These are phyloP conservation scores for Muntiacus muntjak DNA, from an alignment of 2,113 vertebrate genomes.

Conservation along the genomic window DNA sequence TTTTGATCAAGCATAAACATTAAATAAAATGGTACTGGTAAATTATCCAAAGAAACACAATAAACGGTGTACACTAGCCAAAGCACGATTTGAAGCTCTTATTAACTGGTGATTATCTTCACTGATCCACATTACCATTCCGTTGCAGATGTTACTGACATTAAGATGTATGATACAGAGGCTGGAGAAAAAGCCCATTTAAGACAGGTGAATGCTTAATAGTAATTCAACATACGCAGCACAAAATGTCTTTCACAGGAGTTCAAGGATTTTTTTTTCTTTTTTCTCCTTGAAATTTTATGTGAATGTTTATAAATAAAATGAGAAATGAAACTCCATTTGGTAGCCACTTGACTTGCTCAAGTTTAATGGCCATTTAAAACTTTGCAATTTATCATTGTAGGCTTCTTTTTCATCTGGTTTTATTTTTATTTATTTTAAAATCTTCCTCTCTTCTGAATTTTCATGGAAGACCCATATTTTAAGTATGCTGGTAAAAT, in stretches of 20 bases:
- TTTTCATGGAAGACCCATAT: constrained; percentile 38
- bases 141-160: constrained; percentile 77
- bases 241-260: constrained; percentile 71
- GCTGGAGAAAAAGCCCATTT: constrained; percentile 70
- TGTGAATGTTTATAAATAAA: constrained; percentile 75
- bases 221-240: constrained; percentile 68
- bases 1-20: constrained; percentile 62
- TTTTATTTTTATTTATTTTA: constrained; percentile 52
- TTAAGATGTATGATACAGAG: constrained; percentile 74
- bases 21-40: constrained; percentile 70
- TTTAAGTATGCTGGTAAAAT: constrained; percentile 60
- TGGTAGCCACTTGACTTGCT: constrained; percentile 76
- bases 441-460: constrained; percentile 31
- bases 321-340: constrained; percentile 74
- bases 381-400: constrained; percentile 72
- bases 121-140: constrained; percentile 75
- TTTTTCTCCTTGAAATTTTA: constrained; percentile 69
- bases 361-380: constrained; percentile 70
- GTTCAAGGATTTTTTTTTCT: constrained; percentile 70
- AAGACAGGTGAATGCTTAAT: constrained; percentile 79
- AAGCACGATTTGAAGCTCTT: constrained; percentile 62
- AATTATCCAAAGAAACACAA: constrained; percentile 69
- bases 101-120: constrained; percentile 79
- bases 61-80: constrained; percentile 59
- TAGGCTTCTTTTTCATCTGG: constrained; percentile 62